A percentile compares a stretch with the other conserved stretches of the same genome.
Evolutionary conservation across 2,113 vertebrate species (phyloP).

Genomic region (Cyprinodon tularosa): DNA sequence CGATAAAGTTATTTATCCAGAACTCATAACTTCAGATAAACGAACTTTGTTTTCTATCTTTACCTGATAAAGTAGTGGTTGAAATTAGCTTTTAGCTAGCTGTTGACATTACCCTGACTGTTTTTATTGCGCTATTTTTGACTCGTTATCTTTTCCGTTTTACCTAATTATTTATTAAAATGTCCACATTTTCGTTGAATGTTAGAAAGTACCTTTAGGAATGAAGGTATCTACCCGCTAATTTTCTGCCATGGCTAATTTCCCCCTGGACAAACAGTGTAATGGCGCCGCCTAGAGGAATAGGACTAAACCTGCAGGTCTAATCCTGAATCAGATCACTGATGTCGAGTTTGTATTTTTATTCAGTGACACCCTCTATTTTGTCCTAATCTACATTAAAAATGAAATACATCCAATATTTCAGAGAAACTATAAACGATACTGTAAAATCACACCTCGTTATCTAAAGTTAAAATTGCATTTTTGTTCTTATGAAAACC

Average conservation of each 20-base stretch:
- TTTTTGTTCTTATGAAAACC: no score
- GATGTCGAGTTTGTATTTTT: background rate
- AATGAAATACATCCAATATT: background rate
- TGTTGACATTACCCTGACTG: background rate
- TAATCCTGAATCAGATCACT: background rate
- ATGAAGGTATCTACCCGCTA: background rate
- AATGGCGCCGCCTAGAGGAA: slow-evolving; percentile 12
- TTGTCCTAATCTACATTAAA: background rate
- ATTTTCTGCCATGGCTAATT: background rate
- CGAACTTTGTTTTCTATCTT: background rate
- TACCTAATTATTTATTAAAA: background rate
- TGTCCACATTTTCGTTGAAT: background rate
- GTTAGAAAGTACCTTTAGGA: fast-evolving
- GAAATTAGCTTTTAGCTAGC: slow-evolving; percentile 10
- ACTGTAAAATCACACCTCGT: no score
- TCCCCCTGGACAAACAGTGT: fast-evolving
- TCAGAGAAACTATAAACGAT: background rate
- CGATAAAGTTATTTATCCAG: background rate
- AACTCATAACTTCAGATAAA: background rate
- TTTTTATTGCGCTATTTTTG: background rate
- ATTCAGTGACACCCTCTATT: no score
- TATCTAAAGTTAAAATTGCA: no score
- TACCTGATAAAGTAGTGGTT: background rate
- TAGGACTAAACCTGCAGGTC: background rate
- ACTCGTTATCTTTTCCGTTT: background rate